These are phyloP conservation scores for Chelonus insularis DNA, from an alignment of 1,140 invertebrate species.

Conservation along the genomic window DNA sequence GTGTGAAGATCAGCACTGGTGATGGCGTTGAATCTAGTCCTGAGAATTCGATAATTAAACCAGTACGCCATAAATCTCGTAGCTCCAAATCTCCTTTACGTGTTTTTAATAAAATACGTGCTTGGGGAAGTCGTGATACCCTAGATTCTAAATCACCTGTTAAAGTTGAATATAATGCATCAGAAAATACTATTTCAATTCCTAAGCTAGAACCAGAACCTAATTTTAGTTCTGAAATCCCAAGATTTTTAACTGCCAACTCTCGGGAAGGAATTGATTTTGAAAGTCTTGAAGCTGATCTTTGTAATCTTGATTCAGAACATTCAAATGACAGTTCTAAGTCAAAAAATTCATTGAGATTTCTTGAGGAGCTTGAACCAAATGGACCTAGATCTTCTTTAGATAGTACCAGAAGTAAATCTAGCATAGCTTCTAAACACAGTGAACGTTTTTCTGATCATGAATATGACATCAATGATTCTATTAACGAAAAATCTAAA, in stretches of 20 bases:
- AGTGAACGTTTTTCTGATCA: constrained; percentile 29
- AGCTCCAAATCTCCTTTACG: constrained; percentile 53
- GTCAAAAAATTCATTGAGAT: constrained; percentile 42
- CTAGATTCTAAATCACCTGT: constrained; percentile 41
- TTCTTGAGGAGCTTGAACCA: constrained; percentile 36
- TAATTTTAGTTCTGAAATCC: constrained; percentile 26
- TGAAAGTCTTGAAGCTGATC: constrained; percentile 50
- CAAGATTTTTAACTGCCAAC: constrained; percentile 50
- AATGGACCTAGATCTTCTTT: constrained; percentile 35
- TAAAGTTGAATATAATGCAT: constrained; percentile 46
- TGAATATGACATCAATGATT: constrained; percentile 18
- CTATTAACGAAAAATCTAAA: constrained; percentile 36
- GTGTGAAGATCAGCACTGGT: constrained; percentile 43
- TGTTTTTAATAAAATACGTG: constrained; percentile 50
- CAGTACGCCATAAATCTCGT: constrained; percentile 47
- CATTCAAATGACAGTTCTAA: constrained; percentile 48
- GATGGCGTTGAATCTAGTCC: constrained; percentile 51
- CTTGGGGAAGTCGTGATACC: constrained; percentile 52
- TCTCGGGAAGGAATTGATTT: constrained; percentile 57
- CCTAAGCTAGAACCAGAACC: constrained; percentile 35
- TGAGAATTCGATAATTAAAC: constrained; percentile 45
- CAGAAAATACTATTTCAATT: constrained; percentile 41
- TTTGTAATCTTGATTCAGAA: constrained; percentile 49
- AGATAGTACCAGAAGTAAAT: constrained; percentile 30
- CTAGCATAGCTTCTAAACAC: constrained; percentile 25